Evolutionary conservation across 2,888 invertebrate genomes (phyloP), one percentile per base, ranked within the genome.

Genomic region (Leucoptera coffeella): DNA sequence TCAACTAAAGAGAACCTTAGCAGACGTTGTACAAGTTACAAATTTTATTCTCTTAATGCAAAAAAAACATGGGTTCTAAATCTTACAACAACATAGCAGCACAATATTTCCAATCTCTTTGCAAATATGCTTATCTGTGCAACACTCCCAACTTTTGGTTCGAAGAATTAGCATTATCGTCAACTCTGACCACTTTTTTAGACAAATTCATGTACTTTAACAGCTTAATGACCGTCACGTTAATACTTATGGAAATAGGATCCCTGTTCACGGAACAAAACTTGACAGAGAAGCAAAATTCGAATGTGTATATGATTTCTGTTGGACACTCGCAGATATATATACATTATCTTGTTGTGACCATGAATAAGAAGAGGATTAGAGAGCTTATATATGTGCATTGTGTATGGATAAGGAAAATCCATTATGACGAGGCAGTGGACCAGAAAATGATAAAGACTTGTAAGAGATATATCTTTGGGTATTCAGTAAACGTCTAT

Each of bases 361-460:
- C 37, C 1, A 37, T 35, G 11, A 30, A 45, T n/a, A 31, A 32
- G 11, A 19, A 37, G 1, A 36, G 35, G 12, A 32, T 51, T 1
- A 40, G 27, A 15, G 30, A 30, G 14, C 30, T 54, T 5, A 14
- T 54, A 2, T 33, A 38, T 6, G 35, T 34, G 3, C 29, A 55
- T 17, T 29, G 38, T 1, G 32, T 50, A 2, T 29, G 9, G 1
- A 28, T 55, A 13, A 57, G 54, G 29, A 28, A 28, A 3, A 27
- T 38, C 0, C 37, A 47, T 29, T 56, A 51, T 23, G 50, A 59
- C 28, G 26, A 29, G 1, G 31, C 36, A 3, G 39, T 54, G 4
- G 57, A 61, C 20, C 31, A 28, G 23, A 30, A 39, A 6, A 52
- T 57, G 50, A 43, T 59, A 4, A 39, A 29, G 15, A 47, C 37